These are phyloP conservation scores for Electrophaes corylata DNA, from an alignment of 2,888 invertebrate genomes.

Conservation along the genomic window DNA sequence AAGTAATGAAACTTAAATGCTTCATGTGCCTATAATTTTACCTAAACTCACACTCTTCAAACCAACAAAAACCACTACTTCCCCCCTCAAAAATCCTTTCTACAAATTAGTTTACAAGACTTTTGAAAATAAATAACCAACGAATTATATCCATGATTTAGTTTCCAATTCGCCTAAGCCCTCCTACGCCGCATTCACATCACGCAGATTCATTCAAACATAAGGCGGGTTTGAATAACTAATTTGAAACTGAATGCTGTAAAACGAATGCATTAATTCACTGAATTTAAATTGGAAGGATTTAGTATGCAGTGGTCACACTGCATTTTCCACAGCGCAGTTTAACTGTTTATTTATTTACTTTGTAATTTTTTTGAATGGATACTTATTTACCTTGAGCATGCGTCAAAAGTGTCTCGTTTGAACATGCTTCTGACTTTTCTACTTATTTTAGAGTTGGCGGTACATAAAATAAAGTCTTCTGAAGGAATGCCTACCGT, in stretches of 20 bases:
- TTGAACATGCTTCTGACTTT: too few species aligned
- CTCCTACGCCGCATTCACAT: not conserved
- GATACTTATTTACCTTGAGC: too few species aligned
- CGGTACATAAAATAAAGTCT: too few species aligned
- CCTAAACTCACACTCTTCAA: too few species aligned
- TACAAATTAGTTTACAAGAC: too few species aligned
- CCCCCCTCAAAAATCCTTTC: too few species aligned
- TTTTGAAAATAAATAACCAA: not conserved
- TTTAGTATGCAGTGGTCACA: not conserved
- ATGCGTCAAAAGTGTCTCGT: too few species aligned
- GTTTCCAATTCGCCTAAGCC: not conserved
- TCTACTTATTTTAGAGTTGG: too few species aligned
- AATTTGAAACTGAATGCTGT: slow-evolving; percentile 4
- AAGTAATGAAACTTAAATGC: too few species aligned
- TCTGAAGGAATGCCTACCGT: too few species aligned
- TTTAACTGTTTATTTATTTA: not conserved
- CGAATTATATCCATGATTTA: not conserved
- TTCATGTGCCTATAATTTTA: too few species aligned
- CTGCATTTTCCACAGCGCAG: not conserved
- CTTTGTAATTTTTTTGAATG: not conserved
- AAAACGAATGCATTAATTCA: slow-evolving; percentile 8
- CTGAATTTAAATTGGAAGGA: slow-evolving; percentile 7
- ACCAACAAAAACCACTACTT: too few species aligned
- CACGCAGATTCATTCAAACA: slow-evolving; percentile 1
- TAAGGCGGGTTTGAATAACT: slow-evolving; percentile 1